These are phyloP conservation scores for Blera fallax DNA, from an alignment of 2,888 invertebrate species.

Conservation along the genomic window DNA sequence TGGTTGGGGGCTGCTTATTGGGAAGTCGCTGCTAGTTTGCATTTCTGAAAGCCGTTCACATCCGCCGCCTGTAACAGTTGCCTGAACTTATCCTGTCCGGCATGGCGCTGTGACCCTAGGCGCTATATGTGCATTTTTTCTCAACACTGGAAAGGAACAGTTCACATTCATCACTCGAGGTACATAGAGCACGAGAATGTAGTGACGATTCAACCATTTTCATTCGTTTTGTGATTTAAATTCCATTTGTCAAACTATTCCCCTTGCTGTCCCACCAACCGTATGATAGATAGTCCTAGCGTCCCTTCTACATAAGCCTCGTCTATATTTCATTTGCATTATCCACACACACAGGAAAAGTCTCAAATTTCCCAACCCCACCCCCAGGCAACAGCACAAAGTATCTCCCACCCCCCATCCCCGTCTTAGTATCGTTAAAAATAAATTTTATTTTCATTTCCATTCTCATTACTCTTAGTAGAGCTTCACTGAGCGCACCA, in stretches of 20 bases:
- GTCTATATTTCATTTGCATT: conserved; percentile 5
- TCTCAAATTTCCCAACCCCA: conserved; percentile 2
- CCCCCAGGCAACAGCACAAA: background rate
- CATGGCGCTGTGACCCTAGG: too few relatives aligned
- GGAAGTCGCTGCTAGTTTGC: too few relatives aligned
- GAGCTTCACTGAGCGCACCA: conserved; percentile 23
- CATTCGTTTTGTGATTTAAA: background rate
- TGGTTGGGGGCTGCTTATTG: too few relatives aligned
- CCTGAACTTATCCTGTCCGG: too few relatives aligned
- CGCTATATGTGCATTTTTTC: too few relatives aligned
- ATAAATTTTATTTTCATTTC: conserved; percentile 21
- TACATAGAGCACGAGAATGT: too few relatives aligned
- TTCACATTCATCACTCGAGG: too few relatives aligned
- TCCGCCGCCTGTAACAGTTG: too few relatives aligned
- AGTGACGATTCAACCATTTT: too few relatives aligned
- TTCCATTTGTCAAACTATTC: background rate
- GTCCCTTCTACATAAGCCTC: background rate
- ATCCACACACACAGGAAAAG: background rate
- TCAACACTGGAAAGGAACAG: too few relatives aligned
- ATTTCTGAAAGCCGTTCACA: too few relatives aligned
- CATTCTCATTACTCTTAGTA: conserved; percentile 15
- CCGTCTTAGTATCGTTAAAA: background rate
- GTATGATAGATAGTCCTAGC: background rate
- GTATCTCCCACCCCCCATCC: background rate
- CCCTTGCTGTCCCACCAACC: background rate